These are phyloP conservation scores for Eucera pruinosa DNA, from an alignment of 2,888 invertebrate genomes.

Conservation along the genomic window DNA sequence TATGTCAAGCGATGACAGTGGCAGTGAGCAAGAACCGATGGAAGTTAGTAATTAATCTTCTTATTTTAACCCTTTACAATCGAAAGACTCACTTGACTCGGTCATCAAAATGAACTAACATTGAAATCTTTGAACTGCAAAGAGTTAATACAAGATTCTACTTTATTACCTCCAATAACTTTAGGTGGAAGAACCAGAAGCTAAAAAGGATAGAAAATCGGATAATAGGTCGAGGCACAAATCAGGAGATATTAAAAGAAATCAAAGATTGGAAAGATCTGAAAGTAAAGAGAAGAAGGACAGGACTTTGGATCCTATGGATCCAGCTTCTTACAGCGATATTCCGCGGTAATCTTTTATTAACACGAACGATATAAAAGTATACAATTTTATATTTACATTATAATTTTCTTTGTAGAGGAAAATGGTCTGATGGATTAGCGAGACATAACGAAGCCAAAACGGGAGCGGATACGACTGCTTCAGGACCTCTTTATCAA, in stretches of 20 bases:
- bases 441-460: constrained; percentile 91
- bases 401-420: constrained; percentile 85
- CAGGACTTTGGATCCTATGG: constrained; percentile 96
- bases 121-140: too few species aligned
- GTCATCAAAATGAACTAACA: too few species aligned
- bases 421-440: constrained; percentile 93
- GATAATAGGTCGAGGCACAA: constrained; percentile 84
- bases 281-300: constrained; percentile 85
- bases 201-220: constrained; percentile 84
- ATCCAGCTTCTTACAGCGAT: constrained; percentile 97
- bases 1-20: constrained; percentile 84
- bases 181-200: constrained; percentile 85
- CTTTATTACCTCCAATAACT: not conserved
- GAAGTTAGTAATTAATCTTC: constrained; percentile 73
- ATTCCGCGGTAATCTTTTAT: constrained; percentile 86
- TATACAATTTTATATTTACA: not conserved
- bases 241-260: constrained; percentile 74
- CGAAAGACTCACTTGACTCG: too few species aligned
- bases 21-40: constrained; percentile 84
- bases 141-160: not conserved
- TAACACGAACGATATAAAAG: not conserved
- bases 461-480: constrained; percentile 95
- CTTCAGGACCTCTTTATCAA: constrained; percentile 95
- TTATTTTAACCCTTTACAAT: too few species aligned
- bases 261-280: constrained; percentile 65